Evolutionary conservation across 2,888 invertebrate genomes (phyloP), one percentile per base, ranked within the genome.

Genomic region (Spatulosminthurus flaviceps): DNA sequence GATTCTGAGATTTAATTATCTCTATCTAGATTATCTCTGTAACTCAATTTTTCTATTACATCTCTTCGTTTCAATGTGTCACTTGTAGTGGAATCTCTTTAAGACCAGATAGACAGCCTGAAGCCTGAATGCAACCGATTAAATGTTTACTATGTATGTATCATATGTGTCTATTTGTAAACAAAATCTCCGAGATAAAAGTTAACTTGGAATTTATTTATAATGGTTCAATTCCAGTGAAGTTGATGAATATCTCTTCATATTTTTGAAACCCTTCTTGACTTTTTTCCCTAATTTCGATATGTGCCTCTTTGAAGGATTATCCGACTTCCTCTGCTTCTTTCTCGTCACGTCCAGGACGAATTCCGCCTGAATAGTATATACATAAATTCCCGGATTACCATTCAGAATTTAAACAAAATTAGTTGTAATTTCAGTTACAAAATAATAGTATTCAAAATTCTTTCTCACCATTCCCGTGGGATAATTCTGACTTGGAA

Each of bases 341-440:
- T 71, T 22, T 22, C 71, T 71, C 11, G 71, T 71, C 5, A 71
- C 34, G 11, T 71, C 42, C 22, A 71, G 71, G 1, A 24, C 22
- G n/a, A 51, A 51, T 51, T 51, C 51, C 7, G 51, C 51, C 51
- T 51, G 51, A 19, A 4, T 51, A 19, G 7, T 2, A n/a, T 9
- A n/a, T 19, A 51, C 51, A 51, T 51, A 2, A n/a, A 51, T 2
- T 51, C 51, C 5, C 16, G 16, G 16, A 19, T 11, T 19, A 51
- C n/a, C n/a, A 19, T 19, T 11, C 5, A 51, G 9, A 9, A 16
- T 19, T 16, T 28, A 28, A 28, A 26, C 11, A 69, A 22, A 7
- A 7, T 69, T 1, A 19, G 22, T 11, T 64, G 21, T 64, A 64
- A 64, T 64, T 64, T 64, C 13, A 13, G 9, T 16, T 64, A 24